Evolutionary conservation across 2,797 vertebrate genomes (phyloP).

Genomic region (Apogon talboti): DNA sequence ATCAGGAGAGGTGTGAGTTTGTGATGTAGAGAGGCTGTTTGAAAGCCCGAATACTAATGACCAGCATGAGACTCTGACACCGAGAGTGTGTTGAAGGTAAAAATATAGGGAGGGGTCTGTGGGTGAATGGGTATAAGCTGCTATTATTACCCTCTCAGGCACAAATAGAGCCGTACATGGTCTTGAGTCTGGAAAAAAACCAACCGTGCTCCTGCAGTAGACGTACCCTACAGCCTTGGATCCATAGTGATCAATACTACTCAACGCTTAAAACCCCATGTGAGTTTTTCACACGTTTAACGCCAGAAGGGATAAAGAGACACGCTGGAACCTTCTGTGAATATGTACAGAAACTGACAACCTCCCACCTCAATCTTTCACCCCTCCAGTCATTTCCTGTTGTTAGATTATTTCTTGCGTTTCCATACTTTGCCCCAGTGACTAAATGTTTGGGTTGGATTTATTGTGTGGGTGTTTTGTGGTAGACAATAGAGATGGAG

Average conservation of each 20-base stretch:
- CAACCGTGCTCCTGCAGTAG: slow-evolving; percentile 59
- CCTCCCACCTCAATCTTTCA: slow-evolving; percentile 16
- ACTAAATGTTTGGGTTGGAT: slow-evolving; percentile 25
- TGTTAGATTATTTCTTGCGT: slow-evolving; percentile 5
- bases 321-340: slow-evolving; percentile 38
- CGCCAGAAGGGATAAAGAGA: slow-evolving; percentile 65
- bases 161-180: slow-evolving; percentile 50
- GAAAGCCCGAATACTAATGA: slow-evolving; percentile 63
- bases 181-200: slow-evolving; percentile 48
- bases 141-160: slow-evolving; percentile 70
- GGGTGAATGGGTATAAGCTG: slow-evolving; percentile 40
- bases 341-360: slow-evolving; percentile 33
- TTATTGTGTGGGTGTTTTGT: background rate
- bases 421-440: slow-evolving; percentile 1
- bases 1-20: slow-evolving; percentile 31
- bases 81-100: slow-evolving; percentile 20
- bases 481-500: slow-evolving; percentile 18
- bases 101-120: slow-evolving; percentile 23
- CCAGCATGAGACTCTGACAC: slow-evolving; percentile 62
- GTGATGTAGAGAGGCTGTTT: slow-evolving; percentile 47
- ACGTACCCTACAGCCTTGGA: slow-evolving; percentile 70
- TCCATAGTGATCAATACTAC: slow-evolving; percentile 78
- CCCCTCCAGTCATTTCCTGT: slow-evolving; percentile 52
- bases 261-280: slow-evolving; percentile 70
- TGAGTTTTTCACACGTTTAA: slow-evolving; percentile 65